Base-by-base conservation (phyloP, 2,797 vertebrate genomes). In the Pempheris klunzingeri region DNA sequence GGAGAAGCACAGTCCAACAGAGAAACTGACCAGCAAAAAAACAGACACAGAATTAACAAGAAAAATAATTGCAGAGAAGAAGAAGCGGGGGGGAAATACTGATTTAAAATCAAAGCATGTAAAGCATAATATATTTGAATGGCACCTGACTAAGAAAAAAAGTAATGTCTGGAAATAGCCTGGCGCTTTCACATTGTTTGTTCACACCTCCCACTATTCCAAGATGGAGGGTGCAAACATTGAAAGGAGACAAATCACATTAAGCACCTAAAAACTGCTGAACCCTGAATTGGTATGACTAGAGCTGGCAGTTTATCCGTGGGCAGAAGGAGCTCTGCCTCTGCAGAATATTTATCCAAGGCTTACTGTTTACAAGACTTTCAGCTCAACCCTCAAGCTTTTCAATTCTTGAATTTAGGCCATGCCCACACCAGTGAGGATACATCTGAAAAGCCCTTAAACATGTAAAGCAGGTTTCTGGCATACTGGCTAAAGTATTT, bases 131-230 rank as follows among this genome's bases (percentile, higher is more conserved):
- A 17, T 36, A 63, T 64, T 34, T 81, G 36, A 88, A 82, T 69
- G 73, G 55, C 54, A 81, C 60, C 61, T 75, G 60, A 78, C 44
- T 18, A 68, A 39, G 38, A 64, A 61, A 64, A 32, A 32, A 65
- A 68, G 9, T 50, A 75, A 80, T 49, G 52, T 74, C 85, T 91
- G 8, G 22, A 87, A 90, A 81, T 83, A 86, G 69, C 46, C n/a
- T 22, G 34, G 43, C 77, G 68, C 54, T 81, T 85, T 82, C 63
- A 80, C 55, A 55, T 83, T 87, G 76, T 87, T 88, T 86, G 71
- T 82, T 93, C 72, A 83, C 89, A 84, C 87, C 82, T 78, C 82
- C 88, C 63, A 87, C 84, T 63, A 69, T 57, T 83, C 74, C 26
- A 57, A 26, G 73, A 83, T 67, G 77, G 54, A 84, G 49, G 73